These are phyloP conservation scores for Apeira syringaria DNA, from an alignment of 2,888 invertebrate genomes.

Conservation along the genomic window DNA sequence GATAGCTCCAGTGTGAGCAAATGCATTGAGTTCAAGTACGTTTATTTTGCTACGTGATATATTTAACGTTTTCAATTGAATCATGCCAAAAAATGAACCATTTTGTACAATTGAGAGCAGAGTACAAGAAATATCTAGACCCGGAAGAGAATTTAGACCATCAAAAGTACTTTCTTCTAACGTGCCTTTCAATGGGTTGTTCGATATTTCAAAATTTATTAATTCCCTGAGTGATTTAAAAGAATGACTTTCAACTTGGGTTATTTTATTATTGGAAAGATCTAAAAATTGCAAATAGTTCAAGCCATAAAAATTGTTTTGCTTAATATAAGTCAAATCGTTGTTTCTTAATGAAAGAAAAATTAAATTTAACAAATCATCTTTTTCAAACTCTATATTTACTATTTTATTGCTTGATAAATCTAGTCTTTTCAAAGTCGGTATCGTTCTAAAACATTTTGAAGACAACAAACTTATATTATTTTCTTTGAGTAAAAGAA, in stretches of 20 bases:
- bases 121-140: slow-evolving; percentile 56
- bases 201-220: slow-evolving; percentile 50
- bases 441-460: slow-evolving; percentile 47
- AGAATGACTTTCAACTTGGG: slow-evolving; percentile 44
- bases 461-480: slow-evolving; percentile 40
- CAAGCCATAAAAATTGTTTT: slow-evolving; percentile 44
- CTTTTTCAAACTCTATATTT: slow-evolving; percentile 49
- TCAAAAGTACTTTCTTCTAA: slow-evolving; percentile 51
- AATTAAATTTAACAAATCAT: slow-evolving; percentile 46
- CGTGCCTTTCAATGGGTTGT: slow-evolving; percentile 51
- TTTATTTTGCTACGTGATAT: slow-evolving; percentile 52
- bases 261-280: slow-evolving; percentile 57
- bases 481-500: slow-evolving; percentile 54
- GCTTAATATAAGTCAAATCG: slow-evolving; percentile 43
- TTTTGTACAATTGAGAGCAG: slow-evolving; percentile 48
- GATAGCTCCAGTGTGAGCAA: slow-evolving; percentile 47
- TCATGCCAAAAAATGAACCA: slow-evolving; percentile 57
- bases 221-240: slow-evolving; percentile 48
- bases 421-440: slow-evolving; percentile 44
- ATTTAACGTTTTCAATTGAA: slow-evolving; percentile 49
- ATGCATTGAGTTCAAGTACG: slow-evolving; percentile 52
- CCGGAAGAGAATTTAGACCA: slow-evolving; percentile 51
- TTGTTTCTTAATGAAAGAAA: slow-evolving; percentile 50
- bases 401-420: slow-evolving; percentile 55
- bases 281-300: slow-evolving; percentile 49